Percentiles rank a stretch among this genome's conserved stretches.
Evolutionary conservation across 23 tunicate genomes (phyloP).

Genomic region (Corella eumyota): DNA sequence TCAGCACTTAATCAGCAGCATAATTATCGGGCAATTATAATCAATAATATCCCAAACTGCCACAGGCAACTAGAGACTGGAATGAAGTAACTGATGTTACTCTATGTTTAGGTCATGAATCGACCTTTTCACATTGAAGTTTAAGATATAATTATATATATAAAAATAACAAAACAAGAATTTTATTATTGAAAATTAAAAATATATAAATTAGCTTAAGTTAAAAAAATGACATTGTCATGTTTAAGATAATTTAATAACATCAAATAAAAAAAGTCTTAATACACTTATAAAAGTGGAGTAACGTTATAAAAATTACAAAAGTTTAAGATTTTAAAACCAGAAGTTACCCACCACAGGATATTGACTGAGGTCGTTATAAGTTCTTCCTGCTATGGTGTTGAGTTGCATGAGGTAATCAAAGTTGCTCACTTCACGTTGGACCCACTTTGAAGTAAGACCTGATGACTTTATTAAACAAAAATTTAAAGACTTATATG

Average conservation of each 20-base stretch:
- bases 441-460: slow-evolving; percentile 92
- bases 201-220: background rate
- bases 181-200: background rate
- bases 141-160: too few species aligned
- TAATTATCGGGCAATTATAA: too few species aligned
- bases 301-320: background rate
- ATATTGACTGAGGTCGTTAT: slow-evolving; percentile 93
- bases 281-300: background rate
- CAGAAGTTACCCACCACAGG: slow-evolving; percentile 93
- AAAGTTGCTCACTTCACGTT: slow-evolving; percentile 90
- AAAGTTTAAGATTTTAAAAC: too few species aligned
- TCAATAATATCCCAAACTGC: too few species aligned
- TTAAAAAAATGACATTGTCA: background rate
- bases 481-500: background rate
- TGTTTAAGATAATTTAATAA: background rate
- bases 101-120: too few species aligned
- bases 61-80: too few species aligned
- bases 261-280: background rate
- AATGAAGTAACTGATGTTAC: too few species aligned
- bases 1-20: too few species aligned
- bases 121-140: too few species aligned
- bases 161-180: background rate
- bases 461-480: slow-evolving; percentile 61
- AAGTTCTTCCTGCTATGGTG: slow-evolving; percentile 96
- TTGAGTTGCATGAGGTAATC: slow-evolving; percentile 98